Evolutionary conservation across 2,888 invertebrate genomes (phyloP), one percentile per base, ranked within the genome.

Genomic region (Nomada hirtipes): DNA sequence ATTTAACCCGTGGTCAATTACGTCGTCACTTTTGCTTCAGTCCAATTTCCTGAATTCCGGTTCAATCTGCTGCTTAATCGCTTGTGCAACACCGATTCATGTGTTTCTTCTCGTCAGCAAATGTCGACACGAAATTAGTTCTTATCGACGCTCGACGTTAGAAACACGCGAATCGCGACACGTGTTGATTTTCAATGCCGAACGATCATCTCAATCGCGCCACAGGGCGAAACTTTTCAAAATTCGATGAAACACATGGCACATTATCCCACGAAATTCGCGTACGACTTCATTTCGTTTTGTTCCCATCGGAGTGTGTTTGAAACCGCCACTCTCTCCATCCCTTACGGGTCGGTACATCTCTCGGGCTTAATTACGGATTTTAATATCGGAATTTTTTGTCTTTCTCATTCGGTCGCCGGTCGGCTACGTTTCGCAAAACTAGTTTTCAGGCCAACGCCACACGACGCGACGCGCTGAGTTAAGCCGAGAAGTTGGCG

Each of bases 341-440:
- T 20, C 2, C 20, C 15, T 23, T 53, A 13, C 20, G 15, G 15
- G n/a, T 36, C 36, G 50, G 10, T 42, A 4, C 26, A 2, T n/a
- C n/a, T 53, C 7, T 10, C 0, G 18, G 60, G 57, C 55, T 63
- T 42, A 70, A 78, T 70, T 59, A 47, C 68, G 18, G 67, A 61
- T 69, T 72, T 79, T 68, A 72, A 79, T 72, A 79, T 78, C 60
- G 59, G 59, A 68, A 77, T 61, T 70, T 61, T 36, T 36, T 7
- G 7, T 36, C 36, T 36, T 29, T 36, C 29, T 18, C 18, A 20
- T 23, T 47, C 52, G 18, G 15, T 36, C 36, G 18, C 36, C 10
- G 36, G 23, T 55, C 4, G 61, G 78, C 23, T 47, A 44, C 52
- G 53, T 65, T 23, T 67, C 42, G 20, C 50, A 65, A 55, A 63